Evolutionary conservation across 2,797 vertebrate genomes (phyloP), one percentile per base, ranked within the genome.

Genomic region (Hemibagrus guttatus): DNA sequence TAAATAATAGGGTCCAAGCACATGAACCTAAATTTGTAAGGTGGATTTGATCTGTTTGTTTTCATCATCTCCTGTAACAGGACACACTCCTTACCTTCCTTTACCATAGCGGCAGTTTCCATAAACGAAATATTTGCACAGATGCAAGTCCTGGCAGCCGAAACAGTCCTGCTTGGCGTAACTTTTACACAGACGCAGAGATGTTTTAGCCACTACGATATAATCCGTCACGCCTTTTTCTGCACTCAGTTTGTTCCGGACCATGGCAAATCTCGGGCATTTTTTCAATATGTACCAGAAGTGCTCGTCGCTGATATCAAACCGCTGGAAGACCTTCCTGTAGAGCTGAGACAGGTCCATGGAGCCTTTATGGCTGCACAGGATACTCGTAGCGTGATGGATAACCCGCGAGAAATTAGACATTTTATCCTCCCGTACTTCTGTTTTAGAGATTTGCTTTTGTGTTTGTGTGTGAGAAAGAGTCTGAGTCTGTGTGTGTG

Each of bases 51-150:
- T 66, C 16, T 68, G 28, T 68, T 4, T 78, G 28, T 49, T 31
- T 35, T 35, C 28, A 9, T 56, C 13, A 39, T 39, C 35, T 54
- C 16, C 31, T 39, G 5, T 83, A 66, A n/a, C 17, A 81, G 23
- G 0, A 46, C 16, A 35, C 80, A 35, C 14, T 19, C 26, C 90
- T 88, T 69, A 93, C 93, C 92, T 91, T 88, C 92, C 93, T 84
- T 94, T 95, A 4, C 94, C 93, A 90, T 94, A 95, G 91, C 95
- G 95, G 93, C 97, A 98, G 87, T 92, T 93, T 2, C 97, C 97
- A 59, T 93, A 96, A 23, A 98, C 71, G 91, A 96, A 95, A 91
- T 93, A 97, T 90, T 94, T 96, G 94, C 97, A 98, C 69, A 98
- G 89, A 74, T 98, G 97, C 85, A 98, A 95, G 87, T 94, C 92